Percentiles rank a stretch among this genome's conserved stretches.
These are phyloP conservation scores for Stegophylla sp. DNA, from an alignment of 2,888 invertebrate genomes.

Conservation along the genomic window DNA sequence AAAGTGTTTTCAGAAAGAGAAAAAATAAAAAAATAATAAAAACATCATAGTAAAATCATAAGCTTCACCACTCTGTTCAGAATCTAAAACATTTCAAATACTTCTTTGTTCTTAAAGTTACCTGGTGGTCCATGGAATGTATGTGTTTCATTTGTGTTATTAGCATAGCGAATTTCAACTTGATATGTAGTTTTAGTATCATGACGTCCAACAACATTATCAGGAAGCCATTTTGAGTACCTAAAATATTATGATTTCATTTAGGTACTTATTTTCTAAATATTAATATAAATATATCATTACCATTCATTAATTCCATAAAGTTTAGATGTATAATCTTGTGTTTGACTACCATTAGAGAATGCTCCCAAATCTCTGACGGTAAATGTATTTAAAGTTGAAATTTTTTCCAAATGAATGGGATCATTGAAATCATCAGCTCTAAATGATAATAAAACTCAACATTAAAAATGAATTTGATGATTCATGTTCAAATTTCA, in stretches of 20 bases:
- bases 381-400: slow-evolving; percentile 90
- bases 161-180: slow-evolving; percentile 91
- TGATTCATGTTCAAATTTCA: neutral
- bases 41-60: too few species aligned
- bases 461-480: neutral
- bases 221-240: slow-evolving; percentile 89
- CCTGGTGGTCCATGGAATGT: slow-evolving; percentile 93
- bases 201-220: slow-evolving; percentile 77
- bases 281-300: slow-evolving; percentile 42
- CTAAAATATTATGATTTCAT: slow-evolving; percentile 63
- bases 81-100: too few species aligned
- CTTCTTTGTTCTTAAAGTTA: slow-evolving; percentile 61
- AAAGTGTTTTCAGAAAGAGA: too few species aligned
- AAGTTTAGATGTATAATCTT: slow-evolving; percentile 88
- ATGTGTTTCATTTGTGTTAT: slow-evolving; percentile 94
- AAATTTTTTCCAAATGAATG: slow-evolving; percentile 91
- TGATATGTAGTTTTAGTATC: slow-evolving; percentile 92
- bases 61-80: too few species aligned
- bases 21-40: slow-evolving; percentile 58
- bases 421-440: slow-evolving; percentile 95
- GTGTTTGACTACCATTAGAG: slow-evolving; percentile 77
- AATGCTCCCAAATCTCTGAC: slow-evolving; percentile 86
- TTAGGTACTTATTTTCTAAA: neutral
- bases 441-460: slow-evolving; percentile 65
- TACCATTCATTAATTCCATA: slow-evolving; percentile 92